Base-by-base conservation (phyloP, 2,113 vertebrate genomes). In the Saccopteryx leptura region DNA sequence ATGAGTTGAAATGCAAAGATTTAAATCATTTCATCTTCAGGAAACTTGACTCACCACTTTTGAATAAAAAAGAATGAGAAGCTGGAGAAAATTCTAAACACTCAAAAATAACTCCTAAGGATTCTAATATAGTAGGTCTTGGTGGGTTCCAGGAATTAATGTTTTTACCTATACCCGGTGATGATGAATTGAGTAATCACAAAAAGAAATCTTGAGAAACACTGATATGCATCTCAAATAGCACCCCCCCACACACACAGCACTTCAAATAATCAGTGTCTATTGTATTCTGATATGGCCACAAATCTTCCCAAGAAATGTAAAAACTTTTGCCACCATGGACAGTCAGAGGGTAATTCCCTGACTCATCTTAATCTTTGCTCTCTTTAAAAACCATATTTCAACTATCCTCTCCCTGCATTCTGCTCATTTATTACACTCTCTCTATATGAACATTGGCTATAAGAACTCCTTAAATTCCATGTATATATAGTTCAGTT, bases 401-500 rank as follows among this genome's bases (percentile, higher is more conserved):
- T 93, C 88, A 91, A 82, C 28, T 14, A 79, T 69, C 46, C 9
- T 91, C 46, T 71, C 3, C 54, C 88, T 75, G 31, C n/a, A 93
- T 82, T 92, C 46, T 39, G 31, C 31, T 79, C 7, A 8, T 63
- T 93, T 92, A 97, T 83, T 92, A 78, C 39, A 39, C 39, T 93
- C 13, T 82, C 52, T 69, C 23, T 68, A 0, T 85, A 58, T 82
- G 31, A 93, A 72, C 79, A 28, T 63, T 91, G 69, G 65, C 50
- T 68, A 1, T 76, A 72, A 28, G 31, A 75, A 72, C 54, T 80
- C 76, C 52, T 78, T 61, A 66, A 9, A 23, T 8, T 31, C n/a
- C 23, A 69, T 74, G 61, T 87, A 63, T 5, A 18, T 74, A 50
- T 19, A 71, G 17, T 68, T 28, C 19, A 56, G 7, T 74, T 15